Evolutionary conservation across 2,113 vertebrate genomes (phyloP).

Genomic region (Bettongia penicillata): DNA sequence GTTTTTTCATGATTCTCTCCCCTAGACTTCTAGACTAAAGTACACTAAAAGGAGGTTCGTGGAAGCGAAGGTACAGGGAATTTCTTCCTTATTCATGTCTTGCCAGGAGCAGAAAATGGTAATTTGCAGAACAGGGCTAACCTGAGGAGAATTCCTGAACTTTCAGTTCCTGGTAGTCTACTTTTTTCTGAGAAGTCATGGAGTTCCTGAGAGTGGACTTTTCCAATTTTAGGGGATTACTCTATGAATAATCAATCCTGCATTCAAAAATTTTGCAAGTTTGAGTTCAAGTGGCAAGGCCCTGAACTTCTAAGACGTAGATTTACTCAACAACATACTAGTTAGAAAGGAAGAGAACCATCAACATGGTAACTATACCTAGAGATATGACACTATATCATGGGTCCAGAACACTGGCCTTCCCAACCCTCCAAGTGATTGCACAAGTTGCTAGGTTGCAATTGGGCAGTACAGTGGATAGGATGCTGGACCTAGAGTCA

Average conservation of each 20-base stretch:
- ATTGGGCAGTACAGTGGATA: background rate
- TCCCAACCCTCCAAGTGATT: background rate
- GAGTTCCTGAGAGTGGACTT: background rate
- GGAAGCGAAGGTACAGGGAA: background rate
- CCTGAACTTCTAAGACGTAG: no score
- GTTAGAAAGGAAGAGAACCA: background rate
- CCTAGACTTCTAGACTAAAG: no score
- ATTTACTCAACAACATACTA: background rate
- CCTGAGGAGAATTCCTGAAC: background rate
- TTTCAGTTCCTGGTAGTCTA: background rate
- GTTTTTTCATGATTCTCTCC: no score
- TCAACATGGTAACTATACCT: background rate
- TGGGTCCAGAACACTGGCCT: background rate
- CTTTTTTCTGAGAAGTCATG: background rate
- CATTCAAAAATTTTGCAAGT: no score
- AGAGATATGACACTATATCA: background rate
- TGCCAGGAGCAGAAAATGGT: background rate
- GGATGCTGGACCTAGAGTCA: background rate
- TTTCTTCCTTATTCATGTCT: background rate
- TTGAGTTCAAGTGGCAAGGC: no score
- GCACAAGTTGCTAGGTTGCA: background rate
- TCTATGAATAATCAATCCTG: background rate
- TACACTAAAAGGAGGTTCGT: no score
- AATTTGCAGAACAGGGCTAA: background rate
- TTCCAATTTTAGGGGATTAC: background rate